Evolutionary conservation across 2,797 vertebrate genomes (phyloP), one percentile per base, ranked within the genome.

Genomic region (Semaprochilodus insignis): DNA sequence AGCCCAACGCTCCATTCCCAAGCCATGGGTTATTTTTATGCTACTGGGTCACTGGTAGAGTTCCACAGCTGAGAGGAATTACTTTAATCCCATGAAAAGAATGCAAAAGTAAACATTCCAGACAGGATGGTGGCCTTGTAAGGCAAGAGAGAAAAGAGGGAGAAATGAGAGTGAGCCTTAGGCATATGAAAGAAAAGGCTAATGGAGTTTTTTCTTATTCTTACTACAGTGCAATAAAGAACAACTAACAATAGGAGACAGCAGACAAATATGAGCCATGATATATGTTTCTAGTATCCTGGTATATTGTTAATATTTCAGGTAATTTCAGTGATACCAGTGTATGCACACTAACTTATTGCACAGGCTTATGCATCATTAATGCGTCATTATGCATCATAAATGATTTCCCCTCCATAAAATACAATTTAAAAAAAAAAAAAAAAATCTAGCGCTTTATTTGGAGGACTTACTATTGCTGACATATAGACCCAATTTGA

Each of bases 51-150:
- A 77, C 69, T 59, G 86, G 89, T 84, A 81, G 57, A 83, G 84
- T 86, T 91, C 83, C 72, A 89, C 85, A 86, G 85, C 88, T 90
- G 81, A 90, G 85, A 86, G 84, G 86, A 93, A 89, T 89, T 90
- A 87, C 85, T 87, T 91, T 91, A 92, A 92, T 92, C 88, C 88
- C 63, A 44, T 71, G 87, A 83, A 87, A 93, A 91, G 84, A 93
- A 93, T 92, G 83, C 69, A 86, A 89, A 89, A 89, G 87, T 89
- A 90, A 86, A 40, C 84, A 87, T 88, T 90, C 89, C 90, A 86
- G 86, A 77, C 85, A 87, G 85, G 57, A 85, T 74, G 74, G 87
- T 89, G 89, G 81, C 92, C 92, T 91, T 94, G 87, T 93, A 94
- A 90, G 92, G 92, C 75, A 51, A 73, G 51, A 63, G 71, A 74